Conservation (phyloP, 2,797 vertebrate species). For the Acestrorhynchus altus region DNA sequence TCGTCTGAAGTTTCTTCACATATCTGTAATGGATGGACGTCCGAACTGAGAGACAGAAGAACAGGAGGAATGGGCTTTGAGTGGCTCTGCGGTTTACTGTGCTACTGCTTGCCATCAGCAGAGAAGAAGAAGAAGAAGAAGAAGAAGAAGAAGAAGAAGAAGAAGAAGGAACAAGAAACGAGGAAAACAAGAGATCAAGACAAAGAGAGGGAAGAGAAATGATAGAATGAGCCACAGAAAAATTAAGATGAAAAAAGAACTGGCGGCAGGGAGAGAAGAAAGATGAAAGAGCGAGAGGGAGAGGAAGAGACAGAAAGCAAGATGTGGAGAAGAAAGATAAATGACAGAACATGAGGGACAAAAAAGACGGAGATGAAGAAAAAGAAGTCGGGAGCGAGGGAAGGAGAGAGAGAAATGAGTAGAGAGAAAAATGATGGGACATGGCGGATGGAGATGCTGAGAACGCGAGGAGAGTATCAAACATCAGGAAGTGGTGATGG, state of each 20-base stretch:
- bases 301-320: no score
- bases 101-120: no score
- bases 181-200: neutral
- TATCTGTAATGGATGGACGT: no score
- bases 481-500: neutral
- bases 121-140: neutral
- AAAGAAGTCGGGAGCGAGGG: no score
- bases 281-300: neutral
- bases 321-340: no score
- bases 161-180: neutral
- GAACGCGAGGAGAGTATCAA: neutral
- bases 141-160: no score
- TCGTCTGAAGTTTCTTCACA: no score
- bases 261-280: neutral
- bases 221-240: neutral
- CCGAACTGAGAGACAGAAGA: no score
- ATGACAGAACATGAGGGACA: neutral
- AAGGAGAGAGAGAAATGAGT: neutral
- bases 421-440: neutral
- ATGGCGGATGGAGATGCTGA: slow-evolving; percentile 33
- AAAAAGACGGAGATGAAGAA: neutral
- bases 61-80: no score
- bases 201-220: neutral
- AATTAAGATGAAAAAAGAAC: neutral
- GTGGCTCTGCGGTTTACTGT: no score